Evolutionary conservation across 2,113 vertebrate species (phyloP).

Genomic region (Myotis yumanensis): DNA sequence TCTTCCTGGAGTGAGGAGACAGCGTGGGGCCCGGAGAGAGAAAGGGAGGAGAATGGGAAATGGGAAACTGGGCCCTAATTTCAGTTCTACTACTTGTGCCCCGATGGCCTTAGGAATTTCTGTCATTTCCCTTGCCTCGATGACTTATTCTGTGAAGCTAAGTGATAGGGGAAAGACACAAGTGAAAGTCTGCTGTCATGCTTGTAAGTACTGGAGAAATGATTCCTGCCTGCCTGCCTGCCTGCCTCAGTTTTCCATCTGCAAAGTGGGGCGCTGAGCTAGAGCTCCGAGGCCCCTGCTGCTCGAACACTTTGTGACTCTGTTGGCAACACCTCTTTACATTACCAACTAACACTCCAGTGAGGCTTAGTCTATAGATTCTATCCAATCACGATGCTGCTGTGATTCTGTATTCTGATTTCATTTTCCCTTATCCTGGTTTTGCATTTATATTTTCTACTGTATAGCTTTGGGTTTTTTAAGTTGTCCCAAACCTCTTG

Average conservation of each 20-base stretch:
- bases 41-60: background rate
- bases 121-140: accelerated
- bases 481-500: background rate
- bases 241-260: background rate
- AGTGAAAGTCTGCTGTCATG: too few species aligned
- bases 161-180: accelerated
- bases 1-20: constrained; percentile 21
- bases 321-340: background rate
- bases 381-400: background rate
- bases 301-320: background rate
- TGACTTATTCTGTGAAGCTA: background rate
- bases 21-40: background rate
- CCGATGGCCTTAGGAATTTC: background rate
- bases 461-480: background rate
- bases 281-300: background rate
- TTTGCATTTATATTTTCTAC: constrained; percentile 18
- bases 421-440: background rate
- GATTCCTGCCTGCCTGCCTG: background rate
- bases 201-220: background rate
- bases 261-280: background rate
- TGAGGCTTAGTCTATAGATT: background rate
- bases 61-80: background rate
- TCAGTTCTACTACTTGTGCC: background rate
- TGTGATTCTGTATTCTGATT: background rate
- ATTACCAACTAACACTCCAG: background rate